Evolutionary conservation across 2,888 invertebrate genomes (phyloP).

Genomic region (Microctonus hyperodae): DNA sequence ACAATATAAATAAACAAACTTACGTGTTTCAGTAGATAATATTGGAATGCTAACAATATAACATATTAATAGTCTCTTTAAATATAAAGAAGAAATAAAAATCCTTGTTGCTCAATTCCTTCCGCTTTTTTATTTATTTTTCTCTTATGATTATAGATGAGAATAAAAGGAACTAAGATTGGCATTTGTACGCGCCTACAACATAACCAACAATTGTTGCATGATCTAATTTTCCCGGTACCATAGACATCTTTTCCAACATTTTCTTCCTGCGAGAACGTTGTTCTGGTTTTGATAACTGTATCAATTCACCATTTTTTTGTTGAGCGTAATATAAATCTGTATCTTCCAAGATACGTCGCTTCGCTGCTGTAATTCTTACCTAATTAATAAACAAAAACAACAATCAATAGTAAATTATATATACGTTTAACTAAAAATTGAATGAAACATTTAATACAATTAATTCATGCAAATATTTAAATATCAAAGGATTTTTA

Average conservation of each 20-base stretch:
- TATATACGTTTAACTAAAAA: neutral
- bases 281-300: constrained; percentile 71
- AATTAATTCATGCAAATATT: too few species aligned
- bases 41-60: neutral
- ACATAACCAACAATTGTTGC: constrained; percentile 84
- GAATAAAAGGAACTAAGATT: neutral
- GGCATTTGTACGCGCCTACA: constrained; percentile 65
- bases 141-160: neutral
- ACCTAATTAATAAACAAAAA: constrained; percentile 44
- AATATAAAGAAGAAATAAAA: constrained; percentile 6
- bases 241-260: constrained; percentile 76
- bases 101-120: neutral
- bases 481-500: constrained; percentile 57
- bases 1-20: constrained; percentile 9
- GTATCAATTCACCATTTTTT: constrained; percentile 67
- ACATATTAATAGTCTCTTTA: constrained; percentile 18
- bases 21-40: constrained; percentile 1
- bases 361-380: constrained; percentile 78
- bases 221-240: constrained; percentile 90
- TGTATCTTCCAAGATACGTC: constrained; percentile 82
- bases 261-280: constrained; percentile 73
- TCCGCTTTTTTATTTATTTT: neutral
- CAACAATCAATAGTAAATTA: neutral
- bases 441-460: too few species aligned
- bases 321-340: constrained; percentile 75